Evolutionary conservation across 2,888 invertebrate genomes (phyloP).

Genomic region (Dryococelus australis): DNA sequence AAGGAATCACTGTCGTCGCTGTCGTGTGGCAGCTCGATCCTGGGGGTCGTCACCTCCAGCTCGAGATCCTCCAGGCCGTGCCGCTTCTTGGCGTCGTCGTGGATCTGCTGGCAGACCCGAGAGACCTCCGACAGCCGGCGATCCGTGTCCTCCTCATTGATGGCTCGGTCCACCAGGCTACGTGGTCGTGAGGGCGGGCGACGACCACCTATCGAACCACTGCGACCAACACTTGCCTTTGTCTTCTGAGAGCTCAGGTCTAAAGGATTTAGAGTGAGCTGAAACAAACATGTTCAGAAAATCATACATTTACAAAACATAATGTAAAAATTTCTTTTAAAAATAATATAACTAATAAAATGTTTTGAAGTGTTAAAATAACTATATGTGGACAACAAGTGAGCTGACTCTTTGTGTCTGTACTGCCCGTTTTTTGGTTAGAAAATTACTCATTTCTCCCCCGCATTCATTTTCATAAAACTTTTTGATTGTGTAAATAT

Average conservation of each 20-base stretch:
- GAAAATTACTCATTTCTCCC: no score
- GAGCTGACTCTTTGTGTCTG: no score
- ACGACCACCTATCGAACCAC: constrained; percentile 59
- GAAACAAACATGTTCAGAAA: constrained; percentile 44
- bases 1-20: constrained; percentile 4
- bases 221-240: constrained; percentile 62
- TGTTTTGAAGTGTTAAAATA: no score
- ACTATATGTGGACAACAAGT: no score
- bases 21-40: neutral
- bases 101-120: constrained; percentile 60
- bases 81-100: constrained; percentile 58
- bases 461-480: no score
- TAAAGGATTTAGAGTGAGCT: constrained; percentile 61
- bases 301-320: no score
- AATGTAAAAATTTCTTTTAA: no score
- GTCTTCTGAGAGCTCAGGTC: constrained; percentile 62
- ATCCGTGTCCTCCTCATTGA: constrained; percentile 31
- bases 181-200: constrained; percentile 62
- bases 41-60: neutral
- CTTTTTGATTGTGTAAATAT: no score
- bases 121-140: constrained; percentile 57
- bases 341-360: no score
- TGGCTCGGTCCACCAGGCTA: constrained; percentile 40
- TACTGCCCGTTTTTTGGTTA: no score
- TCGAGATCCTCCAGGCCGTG: neutral